phyloP scores from a whole-genome alignment of 2,888 invertebrate genomes.

The Tipula confusa region DNA sequence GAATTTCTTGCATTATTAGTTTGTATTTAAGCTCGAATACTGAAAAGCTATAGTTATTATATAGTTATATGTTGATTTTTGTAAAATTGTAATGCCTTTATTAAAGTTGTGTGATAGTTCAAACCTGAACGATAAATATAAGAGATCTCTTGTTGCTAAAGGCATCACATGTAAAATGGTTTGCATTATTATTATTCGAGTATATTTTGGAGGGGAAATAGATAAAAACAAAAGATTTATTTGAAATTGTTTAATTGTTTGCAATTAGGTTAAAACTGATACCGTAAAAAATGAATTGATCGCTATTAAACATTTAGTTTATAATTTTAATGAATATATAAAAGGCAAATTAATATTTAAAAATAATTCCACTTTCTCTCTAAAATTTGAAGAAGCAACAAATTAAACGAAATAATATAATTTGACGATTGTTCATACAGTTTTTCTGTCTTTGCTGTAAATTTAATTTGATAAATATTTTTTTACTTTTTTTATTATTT shows the following conservation, averaged over 20 bases:
- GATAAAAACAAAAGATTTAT: not conserved
- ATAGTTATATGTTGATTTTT: too few relatives aligned
- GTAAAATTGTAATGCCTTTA: too few relatives aligned
- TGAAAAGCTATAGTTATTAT: too few relatives aligned
- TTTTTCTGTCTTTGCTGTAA: not conserved
- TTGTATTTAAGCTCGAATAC: too few relatives aligned
- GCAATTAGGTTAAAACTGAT: not conserved
- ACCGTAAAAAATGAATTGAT: not conserved
- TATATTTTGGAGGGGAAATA: too few relatives aligned
- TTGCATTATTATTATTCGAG: too few relatives aligned
- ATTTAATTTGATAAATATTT: not conserved
- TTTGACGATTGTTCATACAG: not conserved
- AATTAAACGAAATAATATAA: not conserved
- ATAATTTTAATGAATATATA: not conserved
- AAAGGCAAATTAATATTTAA: not conserved
- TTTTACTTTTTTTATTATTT: not conserved
- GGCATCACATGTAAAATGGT: too few relatives aligned
- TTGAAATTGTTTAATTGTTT: not conserved
- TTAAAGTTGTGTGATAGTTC: too few relatives aligned
- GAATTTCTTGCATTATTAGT: too few relatives aligned
- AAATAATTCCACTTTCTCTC: not conserved
- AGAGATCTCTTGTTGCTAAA: too few relatives aligned
- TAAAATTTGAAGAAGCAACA: not conserved
- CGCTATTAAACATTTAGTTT: not conserved
- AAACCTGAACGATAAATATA: too few relatives aligned